These are phyloP conservation scores for Dendrocincla fuliginosa DNA, from an alignment of 2,797 vertebrate genomes.

Conservation along the genomic window DNA sequence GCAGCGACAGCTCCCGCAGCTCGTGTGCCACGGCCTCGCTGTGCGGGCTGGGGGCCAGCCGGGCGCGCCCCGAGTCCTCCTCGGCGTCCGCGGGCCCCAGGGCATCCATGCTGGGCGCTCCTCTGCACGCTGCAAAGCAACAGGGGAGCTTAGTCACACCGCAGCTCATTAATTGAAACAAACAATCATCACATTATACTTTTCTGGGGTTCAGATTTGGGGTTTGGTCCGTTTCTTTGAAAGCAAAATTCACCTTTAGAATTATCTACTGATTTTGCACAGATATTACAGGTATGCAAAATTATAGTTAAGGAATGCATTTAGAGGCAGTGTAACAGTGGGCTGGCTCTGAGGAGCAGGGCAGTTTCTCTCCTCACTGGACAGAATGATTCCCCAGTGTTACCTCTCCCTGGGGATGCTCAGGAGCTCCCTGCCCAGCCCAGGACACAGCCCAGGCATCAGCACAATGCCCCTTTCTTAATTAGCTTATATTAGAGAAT, in stretches of 20 bases:
- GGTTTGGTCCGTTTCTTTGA: background rate
- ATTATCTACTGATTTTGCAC: background rate
- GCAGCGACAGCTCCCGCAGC: conserved; percentile 91
- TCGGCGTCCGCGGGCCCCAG: conserved; percentile 74
- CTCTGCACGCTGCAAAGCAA: background rate
- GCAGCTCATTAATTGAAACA: rapidly evolving
- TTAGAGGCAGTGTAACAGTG: background rate
- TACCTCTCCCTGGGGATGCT: too few relatives aligned
- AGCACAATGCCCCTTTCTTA: background rate
- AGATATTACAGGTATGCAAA: background rate
- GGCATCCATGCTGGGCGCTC: conserved; percentile 84
- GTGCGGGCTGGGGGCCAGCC: conserved; percentile 91
- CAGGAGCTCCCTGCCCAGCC: background rate
- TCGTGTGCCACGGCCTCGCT: conserved; percentile 97
- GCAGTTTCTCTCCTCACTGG: background rate
- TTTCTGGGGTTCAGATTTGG: rapidly evolving
- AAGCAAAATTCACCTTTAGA: background rate
- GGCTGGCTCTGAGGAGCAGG: background rate
- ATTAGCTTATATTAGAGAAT: background rate
- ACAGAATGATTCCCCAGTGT: background rate
- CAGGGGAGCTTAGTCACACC: background rate
- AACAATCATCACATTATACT: rapidly evolving
- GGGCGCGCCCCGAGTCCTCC: conserved; percentile 80
- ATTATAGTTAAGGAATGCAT: background rate
- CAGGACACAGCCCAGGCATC: rapidly evolving